A percentile compares a stretch with the other conserved stretches of the same genome.
Evolutionary conservation across 2,797 vertebrate genomes (phyloP).

Genomic region (Falco naumanni): DNA sequence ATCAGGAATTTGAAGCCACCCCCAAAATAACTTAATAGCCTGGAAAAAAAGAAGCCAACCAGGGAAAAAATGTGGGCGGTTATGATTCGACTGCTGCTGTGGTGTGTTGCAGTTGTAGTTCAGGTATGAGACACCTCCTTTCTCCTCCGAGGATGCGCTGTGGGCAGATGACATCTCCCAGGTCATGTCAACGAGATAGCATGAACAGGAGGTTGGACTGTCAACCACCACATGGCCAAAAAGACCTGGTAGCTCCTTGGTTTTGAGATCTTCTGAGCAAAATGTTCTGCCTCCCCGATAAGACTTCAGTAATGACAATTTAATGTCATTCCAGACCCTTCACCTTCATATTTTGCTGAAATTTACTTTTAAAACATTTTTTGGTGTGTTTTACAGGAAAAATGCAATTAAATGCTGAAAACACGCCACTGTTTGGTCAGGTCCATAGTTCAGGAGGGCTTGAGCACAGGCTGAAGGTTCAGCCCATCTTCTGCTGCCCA

Average conservation of each 20-base stretch:
- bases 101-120: not conserved
- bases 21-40: not conserved
- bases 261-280: not conserved
- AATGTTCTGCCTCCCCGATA: not conserved
- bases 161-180: not conserved
- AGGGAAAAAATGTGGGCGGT: not conserved
- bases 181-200: fast-evolving
- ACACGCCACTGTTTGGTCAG: not conserved
- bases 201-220: fast-evolving
- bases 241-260: not conserved
- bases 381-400: not conserved
- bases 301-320: not conserved
- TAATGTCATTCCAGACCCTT: not conserved
- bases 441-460: not conserved
- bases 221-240: not conserved
- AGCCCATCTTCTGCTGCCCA: not conserved
- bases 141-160: not conserved
- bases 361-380: too few species aligned
- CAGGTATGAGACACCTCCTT: not conserved
- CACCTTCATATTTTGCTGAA: not conserved
- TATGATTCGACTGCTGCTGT: not conserved
- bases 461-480: not conserved
- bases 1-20: not conserved
- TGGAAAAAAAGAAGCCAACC: not conserved
- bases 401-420: not conserved